A percentile compares a stretch with the other conserved stretches of the same genome.
These are phyloP conservation scores for Xestia rhomboidea DNA, from an alignment of 2,888 invertebrate genomes.

Conservation along the genomic window DNA sequence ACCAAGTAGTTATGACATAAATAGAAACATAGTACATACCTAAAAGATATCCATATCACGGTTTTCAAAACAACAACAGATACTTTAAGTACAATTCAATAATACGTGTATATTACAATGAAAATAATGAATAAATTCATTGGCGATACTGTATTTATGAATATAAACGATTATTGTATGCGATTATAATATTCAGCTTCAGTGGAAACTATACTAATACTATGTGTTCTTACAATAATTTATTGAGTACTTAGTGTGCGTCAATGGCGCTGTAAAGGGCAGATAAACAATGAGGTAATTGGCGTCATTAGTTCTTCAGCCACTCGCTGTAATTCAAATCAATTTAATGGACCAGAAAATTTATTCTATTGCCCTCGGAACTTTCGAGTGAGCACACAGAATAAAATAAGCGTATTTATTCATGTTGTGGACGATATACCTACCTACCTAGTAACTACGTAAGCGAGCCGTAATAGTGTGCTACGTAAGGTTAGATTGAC, in stretches of 20 bases:
- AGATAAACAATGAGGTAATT: slow-evolving; percentile 75
- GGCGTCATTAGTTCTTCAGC: slow-evolving; percentile 76
- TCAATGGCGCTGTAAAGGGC: slow-evolving; percentile 44
- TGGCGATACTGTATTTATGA: slow-evolving; percentile 12
- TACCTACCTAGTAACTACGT: neutral
- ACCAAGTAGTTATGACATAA: neutral
- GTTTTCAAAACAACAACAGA: slow-evolving; percentile 13
- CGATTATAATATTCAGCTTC: slow-evolving; percentile 12
- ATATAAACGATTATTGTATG: slow-evolving; percentile 24
- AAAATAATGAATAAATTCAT: slow-evolving; percentile 30
- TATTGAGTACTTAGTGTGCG: slow-evolving; percentile 12
- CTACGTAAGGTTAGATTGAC: slow-evolving; percentile 33
- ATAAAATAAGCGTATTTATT: slow-evolving; percentile 38
- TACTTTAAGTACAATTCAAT: slow-evolving; percentile 5
- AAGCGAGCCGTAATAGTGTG: slow-evolving; percentile 13
- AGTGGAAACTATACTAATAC: slow-evolving; percentile 13
- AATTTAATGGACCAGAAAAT: slow-evolving; percentile 82
- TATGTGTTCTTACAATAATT: slow-evolving; percentile 40
- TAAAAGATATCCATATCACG: neutral
- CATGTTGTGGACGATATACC: slow-evolving; percentile 6
- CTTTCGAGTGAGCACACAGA: slow-evolving; percentile 47
- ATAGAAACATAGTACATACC: neutral
- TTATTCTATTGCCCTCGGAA: slow-evolving; percentile 76
- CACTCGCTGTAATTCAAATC: slow-evolving; percentile 78
- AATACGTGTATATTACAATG: slow-evolving; percentile 11